Percentiles rank a stretch among this genome's conserved stretches.
Conservation (phyloP, 92 coral and sea anemone genomes). For the Nematostella vectensis region DNA sequence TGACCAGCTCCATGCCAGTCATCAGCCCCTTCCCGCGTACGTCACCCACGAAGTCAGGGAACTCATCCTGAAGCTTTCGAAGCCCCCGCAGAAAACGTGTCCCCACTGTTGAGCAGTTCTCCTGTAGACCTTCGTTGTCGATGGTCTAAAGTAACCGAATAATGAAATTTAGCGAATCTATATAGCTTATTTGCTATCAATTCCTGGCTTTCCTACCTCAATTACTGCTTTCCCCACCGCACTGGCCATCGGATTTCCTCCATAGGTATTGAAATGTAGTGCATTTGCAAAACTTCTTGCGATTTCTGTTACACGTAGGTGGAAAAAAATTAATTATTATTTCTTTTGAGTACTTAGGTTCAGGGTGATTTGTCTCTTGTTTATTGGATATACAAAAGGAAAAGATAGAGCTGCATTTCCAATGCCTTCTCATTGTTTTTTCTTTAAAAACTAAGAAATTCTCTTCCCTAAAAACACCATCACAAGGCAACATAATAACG, state of each 20-base stretch:
- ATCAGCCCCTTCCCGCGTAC: conserved; percentile 97
- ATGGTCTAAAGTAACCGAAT: conserved; percentile 41
- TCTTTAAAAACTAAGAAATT: too few species aligned
- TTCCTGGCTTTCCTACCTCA: conserved; percentile 45
- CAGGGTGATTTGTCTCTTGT: not conserved
- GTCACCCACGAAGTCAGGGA: conserved; percentile 93
- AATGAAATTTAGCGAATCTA: not conserved
- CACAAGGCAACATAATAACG: too few species aligned
- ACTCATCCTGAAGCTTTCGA: conserved; percentile 59
- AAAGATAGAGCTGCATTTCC: too few species aligned
- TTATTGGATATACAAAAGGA: too few species aligned
- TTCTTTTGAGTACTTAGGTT: not conserved
- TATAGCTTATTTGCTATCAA: not conserved
- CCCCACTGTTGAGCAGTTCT: conserved; percentile 63
- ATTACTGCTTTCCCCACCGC: conserved; percentile 94
- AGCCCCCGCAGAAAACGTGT: conserved; percentile 64
- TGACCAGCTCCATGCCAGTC: conserved; percentile 87
- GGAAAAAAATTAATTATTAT: not conserved
- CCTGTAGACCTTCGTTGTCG: conserved; percentile 73
- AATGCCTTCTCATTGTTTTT: too few species aligned
- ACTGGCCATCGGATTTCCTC: conserved; percentile 85
- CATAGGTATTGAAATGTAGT: conserved; percentile 88
- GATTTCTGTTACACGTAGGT: conserved; percentile 44
- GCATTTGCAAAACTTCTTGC: conserved; percentile 82
- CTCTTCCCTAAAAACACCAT: too few species aligned